Evolutionary conservation across 1,140 invertebrate species (phyloP).

Genomic region (Anastrepha ludens): DNA sequence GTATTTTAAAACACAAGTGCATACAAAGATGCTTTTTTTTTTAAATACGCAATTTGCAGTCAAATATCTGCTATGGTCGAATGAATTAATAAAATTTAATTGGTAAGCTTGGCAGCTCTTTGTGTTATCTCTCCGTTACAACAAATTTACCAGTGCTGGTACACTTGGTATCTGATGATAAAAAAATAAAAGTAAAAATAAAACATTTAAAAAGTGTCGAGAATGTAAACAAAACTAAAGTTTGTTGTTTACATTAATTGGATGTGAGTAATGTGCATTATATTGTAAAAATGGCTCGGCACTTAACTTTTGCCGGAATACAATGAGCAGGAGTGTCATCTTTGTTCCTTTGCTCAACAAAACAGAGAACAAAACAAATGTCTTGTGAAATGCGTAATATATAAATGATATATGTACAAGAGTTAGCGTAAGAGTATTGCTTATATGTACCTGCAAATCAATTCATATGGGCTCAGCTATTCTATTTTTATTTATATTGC

Average conservation of each 20-base stretch:
- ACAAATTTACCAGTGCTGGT: background rate
- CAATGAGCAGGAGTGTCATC: no score
- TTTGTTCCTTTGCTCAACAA: background rate
- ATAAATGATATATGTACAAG: no score
- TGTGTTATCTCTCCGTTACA: background rate
- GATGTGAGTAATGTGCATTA: no score
- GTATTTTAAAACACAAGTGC: no score
- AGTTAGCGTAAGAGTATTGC: no score
- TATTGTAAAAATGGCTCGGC: no score
- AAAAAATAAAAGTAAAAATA: background rate
- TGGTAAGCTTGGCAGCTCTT: background rate
- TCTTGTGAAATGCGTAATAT: no score
- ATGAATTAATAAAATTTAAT: background rate
- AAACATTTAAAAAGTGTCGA: background rate
- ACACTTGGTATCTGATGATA: background rate
- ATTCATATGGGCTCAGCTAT: background rate
- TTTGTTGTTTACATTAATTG: background rate
- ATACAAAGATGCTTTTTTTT: no score
- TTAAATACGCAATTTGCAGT: no score
- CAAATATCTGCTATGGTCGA: no score
- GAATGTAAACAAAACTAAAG: background rate
- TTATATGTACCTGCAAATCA: no score
- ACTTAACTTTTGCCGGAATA: no score
- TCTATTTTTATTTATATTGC: background rate
- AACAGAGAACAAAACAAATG: background rate